phyloP scores from a whole-genome alignment of 2,113 vertebrate species.

The Scalopus aquaticus region DNA sequence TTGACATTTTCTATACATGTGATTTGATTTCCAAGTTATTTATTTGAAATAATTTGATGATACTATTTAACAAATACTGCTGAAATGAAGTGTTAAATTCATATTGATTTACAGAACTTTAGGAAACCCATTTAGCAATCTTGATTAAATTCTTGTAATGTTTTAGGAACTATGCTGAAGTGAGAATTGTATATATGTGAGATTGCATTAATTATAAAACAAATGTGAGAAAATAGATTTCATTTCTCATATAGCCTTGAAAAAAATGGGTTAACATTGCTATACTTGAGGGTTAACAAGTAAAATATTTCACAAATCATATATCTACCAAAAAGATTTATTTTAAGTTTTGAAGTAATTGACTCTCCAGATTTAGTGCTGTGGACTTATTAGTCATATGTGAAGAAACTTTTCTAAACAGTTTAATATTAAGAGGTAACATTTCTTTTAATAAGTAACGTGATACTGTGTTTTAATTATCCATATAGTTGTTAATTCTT shows the following conservation, averaged over 20 bases:
- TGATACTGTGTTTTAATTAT: background rate
- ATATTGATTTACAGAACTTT: slow-evolving; percentile 1
- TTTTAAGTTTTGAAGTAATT: background rate
- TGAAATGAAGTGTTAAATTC: background rate
- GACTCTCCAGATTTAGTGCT: background rate
- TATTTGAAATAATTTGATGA: background rate
- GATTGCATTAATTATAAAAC: background rate
- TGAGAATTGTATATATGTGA: background rate
- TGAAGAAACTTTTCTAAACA: background rate
- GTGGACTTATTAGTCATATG: background rate
- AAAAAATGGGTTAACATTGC: background rate
- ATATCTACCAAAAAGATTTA: background rate
- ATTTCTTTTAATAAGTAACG: background rate
- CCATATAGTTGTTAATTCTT: background rate
- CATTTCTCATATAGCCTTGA: background rate
- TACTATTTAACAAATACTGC: background rate
- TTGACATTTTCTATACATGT: background rate
- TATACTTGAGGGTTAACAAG: background rate
- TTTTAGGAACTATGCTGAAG: background rate
- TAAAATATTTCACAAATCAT: background rate
- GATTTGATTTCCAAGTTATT: background rate
- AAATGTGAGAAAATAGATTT: background rate
- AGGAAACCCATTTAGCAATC: background rate
- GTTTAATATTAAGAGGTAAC: background rate
- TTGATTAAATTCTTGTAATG: background rate